Base-by-base conservation (phyloP, 2,888 invertebrate genomes). In the Leucoma salicis region DNA sequence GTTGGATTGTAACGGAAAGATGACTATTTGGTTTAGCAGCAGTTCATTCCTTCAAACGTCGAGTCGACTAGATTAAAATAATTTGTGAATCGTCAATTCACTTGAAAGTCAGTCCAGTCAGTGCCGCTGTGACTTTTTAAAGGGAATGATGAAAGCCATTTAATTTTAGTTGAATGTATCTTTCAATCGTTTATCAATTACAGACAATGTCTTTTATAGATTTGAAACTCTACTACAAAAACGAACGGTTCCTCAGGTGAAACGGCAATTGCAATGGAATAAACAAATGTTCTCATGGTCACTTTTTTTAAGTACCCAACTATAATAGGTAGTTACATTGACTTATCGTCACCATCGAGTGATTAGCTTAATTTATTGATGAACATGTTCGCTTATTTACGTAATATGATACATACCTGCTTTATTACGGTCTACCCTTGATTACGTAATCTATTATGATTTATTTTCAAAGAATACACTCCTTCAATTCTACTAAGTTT, bases 201-300 rank as follows among this genome's bases (percentile, higher is more conserved):
- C 35, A 35, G 31, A 35, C 43, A 34, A 21, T 44, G 10, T 55
- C 62, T 61, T 62, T 70, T 66, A 60, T 66, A 61, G 61, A 60
- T 68, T 66, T 62, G 61, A 67, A 67, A 64, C 61, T 50, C 58
- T 49, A 32, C 34, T 36, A 64, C 53, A 76, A 78, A 75, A 78
- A 74, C 62, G 39, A 51, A 35, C 48, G 41, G 35, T 42, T 55
- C 41, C 6, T 7, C 5, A 29, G 58, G 74, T 63, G 75, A 78
- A 78, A 77, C 77, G 63, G 49, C 58, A 57, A 50, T 66, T 64
- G 67, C 67, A 72, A 63, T 63, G 55, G 64, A 63, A 65, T 57
- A 69, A 56, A 60, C 62, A 62, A 69, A 69, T 71, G 66, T 70
- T 74, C 70, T 78, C 78, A 78, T 66, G 77, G 74, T 59, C 74